phyloP scores from a whole-genome alignment of 1,140 invertebrate genomes.

The Melanaphis sacchari region DNA sequence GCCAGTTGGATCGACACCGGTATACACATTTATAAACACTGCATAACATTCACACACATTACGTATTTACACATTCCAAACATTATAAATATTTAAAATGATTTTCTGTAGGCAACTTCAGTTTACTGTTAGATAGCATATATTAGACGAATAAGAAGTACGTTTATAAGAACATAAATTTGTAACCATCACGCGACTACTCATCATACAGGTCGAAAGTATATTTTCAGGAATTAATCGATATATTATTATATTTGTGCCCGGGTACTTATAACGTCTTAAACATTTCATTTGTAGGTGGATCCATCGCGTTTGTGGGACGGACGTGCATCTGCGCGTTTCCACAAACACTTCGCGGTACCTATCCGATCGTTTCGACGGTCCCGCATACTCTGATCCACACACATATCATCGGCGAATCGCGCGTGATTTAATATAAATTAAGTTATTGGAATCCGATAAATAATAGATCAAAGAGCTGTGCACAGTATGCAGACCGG shows the following conservation, averaged over 20 bases:
- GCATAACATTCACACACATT: background rate
- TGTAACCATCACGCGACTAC: background rate
- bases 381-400: background rate
- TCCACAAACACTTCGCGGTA: background rate
- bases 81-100: background rate
- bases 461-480: conserved; percentile 24
- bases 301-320: background rate
- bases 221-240: background rate
- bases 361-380: background rate
- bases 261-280: background rate
- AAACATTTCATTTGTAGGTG: background rate
- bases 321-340: background rate
- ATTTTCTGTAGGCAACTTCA: background rate
- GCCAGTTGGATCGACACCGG: no score
- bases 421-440: background rate
- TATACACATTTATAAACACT: background rate
- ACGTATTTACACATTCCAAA: background rate
- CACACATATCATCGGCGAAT: background rate
- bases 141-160: background rate
- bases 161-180: background rate
- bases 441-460: conserved; percentile 35
- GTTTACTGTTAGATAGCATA: background rate
- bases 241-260: background rate
- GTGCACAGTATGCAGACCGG: background rate
- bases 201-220: background rate